Percentiles rank a stretch among this genome's conserved stretches.
These are phyloP conservation scores for Hirtodrosophila alboralis DNA, from an alignment of 2,888 invertebrate genomes.

Conservation along the genomic window DNA sequence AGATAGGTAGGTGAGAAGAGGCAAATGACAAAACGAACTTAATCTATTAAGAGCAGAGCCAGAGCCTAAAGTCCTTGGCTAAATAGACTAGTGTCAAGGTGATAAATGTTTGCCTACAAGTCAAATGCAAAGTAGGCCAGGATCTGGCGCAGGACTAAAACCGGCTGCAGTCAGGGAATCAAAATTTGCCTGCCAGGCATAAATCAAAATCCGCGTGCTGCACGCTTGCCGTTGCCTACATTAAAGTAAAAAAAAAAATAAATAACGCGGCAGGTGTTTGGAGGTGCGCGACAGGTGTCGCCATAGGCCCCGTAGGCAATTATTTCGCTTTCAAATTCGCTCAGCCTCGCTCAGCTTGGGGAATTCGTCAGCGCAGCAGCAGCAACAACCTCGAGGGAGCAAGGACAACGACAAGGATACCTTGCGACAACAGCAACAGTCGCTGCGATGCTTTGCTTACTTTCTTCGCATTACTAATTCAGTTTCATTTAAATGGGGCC, in stretches of 20 bases:
- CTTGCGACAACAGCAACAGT: slow-evolving; percentile 46
- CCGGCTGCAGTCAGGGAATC: slow-evolving; percentile 10
- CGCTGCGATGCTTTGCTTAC: slow-evolving; percentile 39
- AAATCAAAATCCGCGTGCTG: slow-evolving; percentile 57
- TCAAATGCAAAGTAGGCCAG: slow-evolving; percentile 58
- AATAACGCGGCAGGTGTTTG: slow-evolving; percentile 10
- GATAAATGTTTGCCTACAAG: slow-evolving; percentile 74
- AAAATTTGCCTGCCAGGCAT: slow-evolving; percentile 51
- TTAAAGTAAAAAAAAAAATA: slow-evolving; percentile 39
- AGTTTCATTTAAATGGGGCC: slow-evolving; percentile 78
- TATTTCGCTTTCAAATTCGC: slow-evolving; percentile 66
- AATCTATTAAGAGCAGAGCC: slow-evolving; percentile 64
- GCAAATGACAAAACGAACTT: slow-evolving; percentile 72
- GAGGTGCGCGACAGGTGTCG: slow-evolving; percentile 54
- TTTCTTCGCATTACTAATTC: slow-evolving; percentile 73
- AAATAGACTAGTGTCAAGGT: slow-evolving; percentile 65
- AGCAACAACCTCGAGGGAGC: slow-evolving; percentile 16
- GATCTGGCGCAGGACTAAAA: not conserved
- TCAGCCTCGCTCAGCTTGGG: slow-evolving; percentile 46
- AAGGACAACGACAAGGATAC: slow-evolving; percentile 12
- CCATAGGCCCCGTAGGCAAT: slow-evolving; percentile 60
- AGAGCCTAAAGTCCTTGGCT: slow-evolving; percentile 23
- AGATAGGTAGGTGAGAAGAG: no score
- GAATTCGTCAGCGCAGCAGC: slow-evolving; percentile 51
- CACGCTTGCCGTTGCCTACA: slow-evolving; percentile 44